These are phyloP conservation scores for Synaphobranchus kaupii DNA, from an alignment of 2,797 vertebrate species.

Conservation along the genomic window DNA sequence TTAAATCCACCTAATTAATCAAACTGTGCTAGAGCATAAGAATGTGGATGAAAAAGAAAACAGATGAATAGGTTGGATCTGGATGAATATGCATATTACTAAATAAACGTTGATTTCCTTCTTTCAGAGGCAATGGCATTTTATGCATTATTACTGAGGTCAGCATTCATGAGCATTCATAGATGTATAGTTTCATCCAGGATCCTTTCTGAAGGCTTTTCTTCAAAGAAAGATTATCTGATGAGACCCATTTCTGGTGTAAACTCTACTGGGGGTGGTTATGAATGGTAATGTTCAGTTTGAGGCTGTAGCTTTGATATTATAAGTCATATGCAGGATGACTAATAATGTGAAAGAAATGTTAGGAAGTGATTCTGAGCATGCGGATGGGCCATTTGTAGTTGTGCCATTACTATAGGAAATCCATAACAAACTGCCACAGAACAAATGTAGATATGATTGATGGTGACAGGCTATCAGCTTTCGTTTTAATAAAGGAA, in stretches of 20 bases:
- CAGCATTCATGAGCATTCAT: background rate
- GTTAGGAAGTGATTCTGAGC: background rate
- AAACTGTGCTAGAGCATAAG: slow-evolving; percentile 20
- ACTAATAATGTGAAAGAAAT: slow-evolving; percentile 11
- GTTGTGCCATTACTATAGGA: background rate
- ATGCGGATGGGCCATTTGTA: slow-evolving; percentile 16
- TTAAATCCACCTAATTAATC: slow-evolving; percentile 28
- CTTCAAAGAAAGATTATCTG: slow-evolving; percentile 29
- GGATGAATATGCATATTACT: slow-evolving; percentile 23
- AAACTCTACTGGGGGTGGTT: slow-evolving; percentile 14
- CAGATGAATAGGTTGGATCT: background rate
- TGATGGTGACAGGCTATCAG: slow-evolving; percentile 30
- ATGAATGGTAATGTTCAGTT: slow-evolving; percentile 16
- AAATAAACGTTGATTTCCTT: background rate
- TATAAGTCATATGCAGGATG: slow-evolving; percentile 15
- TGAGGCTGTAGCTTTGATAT: slow-evolving; percentile 32
- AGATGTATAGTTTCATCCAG: slow-evolving; percentile 6
- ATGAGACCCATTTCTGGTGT: slow-evolving; percentile 25
- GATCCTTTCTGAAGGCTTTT: slow-evolving; percentile 26
- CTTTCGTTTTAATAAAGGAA: slow-evolving; percentile 31
- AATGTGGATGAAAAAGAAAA: background rate
- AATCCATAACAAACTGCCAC: slow-evolving; percentile 10
- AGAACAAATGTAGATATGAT: slow-evolving; percentile 21
- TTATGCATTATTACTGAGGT: slow-evolving; percentile 25
- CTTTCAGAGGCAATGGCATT: background rate